Evolutionary conservation across 1,140 invertebrate species (phyloP), one percentile per base, ranked within the genome.

Genomic region (Drosophila albomicans): DNA sequence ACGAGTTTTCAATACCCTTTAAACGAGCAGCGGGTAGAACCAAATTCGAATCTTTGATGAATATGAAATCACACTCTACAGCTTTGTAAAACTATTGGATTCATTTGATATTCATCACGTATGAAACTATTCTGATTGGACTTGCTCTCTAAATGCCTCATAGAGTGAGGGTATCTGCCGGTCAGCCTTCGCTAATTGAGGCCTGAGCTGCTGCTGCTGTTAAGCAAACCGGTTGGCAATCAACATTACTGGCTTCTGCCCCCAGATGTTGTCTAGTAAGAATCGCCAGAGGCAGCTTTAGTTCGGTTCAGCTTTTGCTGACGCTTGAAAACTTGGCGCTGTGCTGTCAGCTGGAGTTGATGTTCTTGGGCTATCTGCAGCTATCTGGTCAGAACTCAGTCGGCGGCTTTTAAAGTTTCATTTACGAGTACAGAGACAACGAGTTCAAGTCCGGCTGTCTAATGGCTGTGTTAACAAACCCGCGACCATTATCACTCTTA

Each of bases 391-490:
- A 41, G n/a, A n/a, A 35, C 49, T 38, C 59, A 66, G 58, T 54
- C 56, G 46, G 48, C 75, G 49, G 20, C 63, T 49, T 35, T 30
- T 5, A 4, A 30, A 32, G 25, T 52, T 65, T 20, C 28, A 69
- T 69, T 45, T 62, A 62, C 61, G 41, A 20, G 30, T 41, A 28
- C 38, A 25, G 13, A 20, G 35, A 43, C 15, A 11, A 35, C 16
- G 38, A 48, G 59, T 11, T 38, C 10, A 38, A 38, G 35, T 38
- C 41, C n/a, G 41, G 11, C 28, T 67, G 16, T 59, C 70, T 78
- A 86, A 81, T 87, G 70, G 66, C 70, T 63, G 79, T 82, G 79
- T 82, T 87, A 79, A 82, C 75, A 85, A 82, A 62, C 58, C 56
- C 41, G 57, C 61, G 62, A 70, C 59, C 78, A 84, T 85, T 85